Base-by-base conservation (phyloP, 2,797 vertebrate species). In the Mus spretus region DNA sequence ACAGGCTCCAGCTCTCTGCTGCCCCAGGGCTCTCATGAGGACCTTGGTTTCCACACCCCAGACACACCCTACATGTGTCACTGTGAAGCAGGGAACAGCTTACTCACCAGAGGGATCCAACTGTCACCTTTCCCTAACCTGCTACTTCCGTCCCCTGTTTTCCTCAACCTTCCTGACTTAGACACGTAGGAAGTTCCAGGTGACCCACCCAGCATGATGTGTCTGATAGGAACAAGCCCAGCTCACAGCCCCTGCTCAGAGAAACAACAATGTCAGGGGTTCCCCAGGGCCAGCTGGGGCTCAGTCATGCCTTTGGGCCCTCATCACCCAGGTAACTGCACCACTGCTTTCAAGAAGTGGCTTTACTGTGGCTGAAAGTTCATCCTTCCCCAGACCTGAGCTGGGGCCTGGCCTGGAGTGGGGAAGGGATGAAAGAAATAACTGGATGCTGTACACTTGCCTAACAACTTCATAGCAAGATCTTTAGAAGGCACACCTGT, bases 101-200 rank as follows among this genome's bases (percentile, higher is more conserved):
- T 84, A 82, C 77, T 96, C 97, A 92, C 81, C 1, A 0, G 86
- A 94, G 88, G 94, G 81, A 93, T 20, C 55, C 65, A 26, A 53
- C 59, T 65, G 83, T n/a, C 44, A 55, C 87, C 92, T 79, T 81
- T 81, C 67, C 53, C 84, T 57, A 86, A 59, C 78, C 94, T 94
- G 85, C 89, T 19, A 12, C 61, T 88, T 82, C 53, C 78, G 53
- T 44, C 63, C 70, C 59, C 47, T 22, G 19, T 65, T 9, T n/a
- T 59, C 90, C 31, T 90, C 89, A 47, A 17, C 87, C 85, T 89
- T 92, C 31, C 75, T 53, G 87, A 78, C 86, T 26, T 40, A 74
- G 34, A 65, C 55, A 17, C 37, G 79, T 78, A 93, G 95, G 96
- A 98, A 98, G 98, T 84, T 95, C 96, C 97, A 95, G 95, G 91